Conservation (phyloP, 2,888 invertebrate species). For the Chymomyza procnemis region DNA sequence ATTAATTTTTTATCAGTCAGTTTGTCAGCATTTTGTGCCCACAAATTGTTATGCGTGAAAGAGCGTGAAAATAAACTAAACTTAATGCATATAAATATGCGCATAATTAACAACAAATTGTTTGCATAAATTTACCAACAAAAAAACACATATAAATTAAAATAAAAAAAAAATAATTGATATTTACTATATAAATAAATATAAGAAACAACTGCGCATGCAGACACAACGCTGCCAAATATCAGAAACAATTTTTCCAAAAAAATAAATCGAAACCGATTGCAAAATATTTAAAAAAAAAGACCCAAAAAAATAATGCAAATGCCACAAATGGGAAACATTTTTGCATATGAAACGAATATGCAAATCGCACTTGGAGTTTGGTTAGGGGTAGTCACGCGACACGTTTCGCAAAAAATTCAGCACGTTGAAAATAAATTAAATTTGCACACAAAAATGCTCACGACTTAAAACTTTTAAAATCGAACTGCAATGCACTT, state of each 20-base stretch:
- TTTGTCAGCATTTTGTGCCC: background rate
- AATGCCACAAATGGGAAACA: background rate
- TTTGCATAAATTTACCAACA: conserved; percentile 42
- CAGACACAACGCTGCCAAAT: background rate
- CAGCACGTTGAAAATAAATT: too few species aligned
- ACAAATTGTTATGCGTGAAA: conserved; percentile 66
- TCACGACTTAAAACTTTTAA: too few species aligned
- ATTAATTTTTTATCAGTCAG: conserved; percentile 38
- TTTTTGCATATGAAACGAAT: background rate
- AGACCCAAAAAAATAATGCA: background rate
- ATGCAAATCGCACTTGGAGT: background rate
- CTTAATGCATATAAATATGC: conserved; percentile 46
- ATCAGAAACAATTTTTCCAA: background rate
- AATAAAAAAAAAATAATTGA: conserved; percentile 24
- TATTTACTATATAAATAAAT: background rate
- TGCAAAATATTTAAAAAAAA: background rate
- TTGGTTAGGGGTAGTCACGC: background rate
- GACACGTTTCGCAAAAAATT: too few species aligned
- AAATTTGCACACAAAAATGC: too few species aligned
- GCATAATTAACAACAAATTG: conserved; percentile 61
- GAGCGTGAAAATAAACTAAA: conserved; percentile 66
- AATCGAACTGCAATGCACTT: too few species aligned
- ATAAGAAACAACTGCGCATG: background rate
- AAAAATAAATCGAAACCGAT: background rate
- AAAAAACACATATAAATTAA: background rate